phyloP scores from a whole-genome alignment of 2,888 invertebrate genomes.

The Magallana nippona region DNA sequence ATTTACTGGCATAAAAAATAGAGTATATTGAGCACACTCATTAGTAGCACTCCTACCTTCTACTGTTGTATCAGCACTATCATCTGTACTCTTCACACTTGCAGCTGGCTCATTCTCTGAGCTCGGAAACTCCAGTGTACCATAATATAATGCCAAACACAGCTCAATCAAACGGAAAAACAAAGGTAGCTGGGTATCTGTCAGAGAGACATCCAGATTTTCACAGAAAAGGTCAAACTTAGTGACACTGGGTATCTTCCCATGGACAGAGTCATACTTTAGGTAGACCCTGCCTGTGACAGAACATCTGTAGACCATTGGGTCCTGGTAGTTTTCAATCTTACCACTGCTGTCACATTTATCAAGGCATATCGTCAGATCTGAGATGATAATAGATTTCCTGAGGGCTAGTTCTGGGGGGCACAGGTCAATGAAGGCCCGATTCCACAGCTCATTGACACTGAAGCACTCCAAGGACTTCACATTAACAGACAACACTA shows the following conservation, averaged over 20 bases:
- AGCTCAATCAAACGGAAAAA: constrained; percentile 86
- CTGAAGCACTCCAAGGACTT: constrained; percentile 86
- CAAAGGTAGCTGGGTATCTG: constrained; percentile 88
- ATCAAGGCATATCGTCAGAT: constrained; percentile 94
- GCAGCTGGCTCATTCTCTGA: constrained; percentile 35
- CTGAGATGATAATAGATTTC: constrained; percentile 87
- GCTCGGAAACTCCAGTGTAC: constrained; percentile 79
- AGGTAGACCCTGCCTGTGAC: constrained; percentile 87
- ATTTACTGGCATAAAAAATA: too few relatives aligned
- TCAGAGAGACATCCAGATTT: constrained; percentile 88
- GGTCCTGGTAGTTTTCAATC: constrained; percentile 96
- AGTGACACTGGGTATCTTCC: constrained; percentile 81
- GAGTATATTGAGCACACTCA: too few relatives aligned
- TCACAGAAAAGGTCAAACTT: constrained; percentile 86
- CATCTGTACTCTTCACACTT: neutral
- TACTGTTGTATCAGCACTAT: neutral
- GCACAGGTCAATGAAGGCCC: constrained; percentile 86
- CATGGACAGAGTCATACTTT: constrained; percentile 82
- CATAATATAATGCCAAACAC: constrained; percentile 84
- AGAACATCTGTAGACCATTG: constrained; percentile 93
- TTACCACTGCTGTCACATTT: constrained; percentile 93
- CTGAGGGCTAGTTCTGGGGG: constrained; percentile 75
- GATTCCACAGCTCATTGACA: constrained; percentile 86
- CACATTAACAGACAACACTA: constrained; percentile 95
- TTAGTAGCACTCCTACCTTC: constrained; percentile 5